Evolutionary conservation across 2,113 vertebrate species (phyloP).

Genomic region (Gorsachius goisagi): DNA sequence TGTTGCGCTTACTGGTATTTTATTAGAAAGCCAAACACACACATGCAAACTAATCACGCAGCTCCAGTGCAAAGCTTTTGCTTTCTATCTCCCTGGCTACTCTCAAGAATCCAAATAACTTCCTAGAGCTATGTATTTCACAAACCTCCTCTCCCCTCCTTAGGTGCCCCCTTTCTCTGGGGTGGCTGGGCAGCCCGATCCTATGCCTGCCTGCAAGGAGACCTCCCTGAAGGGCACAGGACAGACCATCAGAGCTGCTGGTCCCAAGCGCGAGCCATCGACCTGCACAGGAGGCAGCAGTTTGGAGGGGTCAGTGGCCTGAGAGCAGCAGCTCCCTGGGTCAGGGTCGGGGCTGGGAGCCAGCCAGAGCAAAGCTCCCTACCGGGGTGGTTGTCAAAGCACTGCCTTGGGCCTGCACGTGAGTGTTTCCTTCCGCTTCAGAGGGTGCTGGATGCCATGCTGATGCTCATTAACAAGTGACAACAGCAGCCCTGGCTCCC

Average conservation of each 20-base stretch:
- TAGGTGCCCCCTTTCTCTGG: neutral
- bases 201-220: neutral
- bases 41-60: neutral
- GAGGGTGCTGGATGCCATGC: neutral
- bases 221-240: neutral
- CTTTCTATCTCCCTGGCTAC: neutral
- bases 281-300: neutral
- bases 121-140: neutral
- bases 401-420: neutral
- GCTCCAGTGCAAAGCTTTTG: neutral
- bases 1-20: neutral
- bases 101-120: neutral
- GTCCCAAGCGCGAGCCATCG: fast-evolving
- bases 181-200: neutral
- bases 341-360: neutral
- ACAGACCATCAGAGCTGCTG: neutral
- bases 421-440: neutral
- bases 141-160: neutral
- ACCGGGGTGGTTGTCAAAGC: neutral
- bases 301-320: neutral
- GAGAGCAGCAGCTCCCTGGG: neutral
- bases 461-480: neutral
- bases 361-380: neutral
- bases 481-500: slow-evolving; percentile 30
- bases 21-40: neutral